A percentile compares a stretch with the other conserved stretches of the same genome.
Evolutionary conservation across 2,797 vertebrate species (phyloP).

Genomic region (Rhincodon typus): DNA sequence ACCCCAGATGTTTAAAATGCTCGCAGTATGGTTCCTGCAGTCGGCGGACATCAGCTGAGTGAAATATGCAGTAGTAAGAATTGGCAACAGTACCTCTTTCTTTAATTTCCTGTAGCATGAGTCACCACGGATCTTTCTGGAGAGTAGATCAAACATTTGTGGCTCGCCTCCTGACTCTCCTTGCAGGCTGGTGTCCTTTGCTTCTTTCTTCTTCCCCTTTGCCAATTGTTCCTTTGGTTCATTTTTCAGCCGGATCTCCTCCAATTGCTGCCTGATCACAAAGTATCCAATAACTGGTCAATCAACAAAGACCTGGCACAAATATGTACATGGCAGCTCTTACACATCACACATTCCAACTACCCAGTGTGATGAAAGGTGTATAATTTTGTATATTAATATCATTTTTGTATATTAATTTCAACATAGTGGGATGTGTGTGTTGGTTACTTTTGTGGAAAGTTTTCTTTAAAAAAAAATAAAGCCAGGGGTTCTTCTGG

Average conservation of each 20-base stretch:
- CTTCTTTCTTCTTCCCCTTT: constrained; percentile 47
- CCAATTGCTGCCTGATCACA: constrained; percentile 56
- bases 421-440: too few species aligned
- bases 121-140: constrained; percentile 19
- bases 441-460: too few species aligned
- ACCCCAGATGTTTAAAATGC: background rate
- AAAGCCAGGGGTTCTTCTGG: too few species aligned
- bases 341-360: background rate
- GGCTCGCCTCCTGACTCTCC: constrained; percentile 55
- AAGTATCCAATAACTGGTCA: background rate
- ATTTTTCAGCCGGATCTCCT: constrained; percentile 58
- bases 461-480: too few species aligned
- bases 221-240: constrained; percentile 48
- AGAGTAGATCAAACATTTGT: constrained; percentile 37
- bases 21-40: background rate
- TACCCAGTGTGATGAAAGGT: too few species aligned
- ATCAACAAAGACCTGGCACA: background rate
- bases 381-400: too few species aligned
- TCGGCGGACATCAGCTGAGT: background rate
- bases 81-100: constrained; percentile 49
- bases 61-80: background rate
- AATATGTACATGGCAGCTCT: background rate
- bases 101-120: constrained; percentile 41
- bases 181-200: constrained; percentile 46
- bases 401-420: too few species aligned